Evolutionary conservation across 92 coral and sea anemone genomes (phyloP).

Genomic region (Palythoa heliodiscus): DNA sequence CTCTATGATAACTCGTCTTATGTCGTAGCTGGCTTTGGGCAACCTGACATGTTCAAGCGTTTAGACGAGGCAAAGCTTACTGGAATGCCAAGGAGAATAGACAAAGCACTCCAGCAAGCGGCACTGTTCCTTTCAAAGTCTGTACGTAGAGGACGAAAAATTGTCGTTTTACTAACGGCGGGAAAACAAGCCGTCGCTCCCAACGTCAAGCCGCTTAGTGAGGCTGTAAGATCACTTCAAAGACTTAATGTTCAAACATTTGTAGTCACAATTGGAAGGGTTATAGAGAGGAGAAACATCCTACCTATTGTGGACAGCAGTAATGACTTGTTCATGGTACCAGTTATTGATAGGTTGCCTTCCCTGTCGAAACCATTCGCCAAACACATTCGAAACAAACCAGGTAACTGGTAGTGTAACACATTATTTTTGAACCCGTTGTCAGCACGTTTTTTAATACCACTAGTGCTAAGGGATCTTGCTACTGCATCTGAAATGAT

Average conservation of each 20-base stretch:
- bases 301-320: conserved; percentile 53
- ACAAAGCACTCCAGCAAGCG: background rate
- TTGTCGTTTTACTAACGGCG: conserved; percentile 53
- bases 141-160: conserved; percentile 48
- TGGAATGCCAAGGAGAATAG: background rate
- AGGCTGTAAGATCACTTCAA: conserved; percentile 63
- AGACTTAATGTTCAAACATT: conserved; percentile 59
- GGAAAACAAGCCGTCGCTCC: conserved; percentile 50
- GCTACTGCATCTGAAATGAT: background rate
- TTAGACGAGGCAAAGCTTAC: conserved; percentile 47
- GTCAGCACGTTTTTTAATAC: background rate
- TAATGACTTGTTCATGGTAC: conserved; percentile 59
- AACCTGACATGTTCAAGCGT: conserved; percentile 49
- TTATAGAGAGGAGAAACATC: conserved; percentile 54
- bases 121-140: conserved; percentile 22
- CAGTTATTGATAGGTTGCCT: conserved; percentile 21
- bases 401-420: conserved; percentile 27
- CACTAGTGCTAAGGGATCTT: background rate
- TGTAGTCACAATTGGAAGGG: conserved; percentile 73
- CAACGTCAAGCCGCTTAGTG: conserved; percentile 35
- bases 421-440: background rate
- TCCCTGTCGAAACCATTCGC: conserved; percentile 37
- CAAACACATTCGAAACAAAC: conserved; percentile 23
- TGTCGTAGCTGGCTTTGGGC: conserved; percentile 50
- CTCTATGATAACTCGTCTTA: conserved; percentile 55